Evolutionary conservation across 2,113 vertebrate species (phyloP).

Genomic region (Acanthisitta chloris): DNA sequence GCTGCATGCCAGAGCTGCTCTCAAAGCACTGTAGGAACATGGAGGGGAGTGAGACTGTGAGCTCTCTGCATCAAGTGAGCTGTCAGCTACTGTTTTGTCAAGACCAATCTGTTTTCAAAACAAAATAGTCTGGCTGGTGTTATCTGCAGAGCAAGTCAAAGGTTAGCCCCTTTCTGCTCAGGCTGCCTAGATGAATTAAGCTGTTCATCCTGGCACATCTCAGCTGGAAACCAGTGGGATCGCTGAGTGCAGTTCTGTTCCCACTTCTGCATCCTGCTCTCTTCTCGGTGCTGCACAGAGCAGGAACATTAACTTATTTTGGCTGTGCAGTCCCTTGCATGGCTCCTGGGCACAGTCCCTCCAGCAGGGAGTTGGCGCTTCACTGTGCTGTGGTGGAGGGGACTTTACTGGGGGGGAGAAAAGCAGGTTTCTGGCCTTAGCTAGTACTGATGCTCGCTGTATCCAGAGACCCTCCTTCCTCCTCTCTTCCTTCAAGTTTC

Average conservation of each 20-base stretch:
- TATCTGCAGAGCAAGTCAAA: neutral
- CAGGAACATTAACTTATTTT: rapidly evolving
- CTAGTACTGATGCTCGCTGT: neutral
- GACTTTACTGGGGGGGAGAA: neutral
- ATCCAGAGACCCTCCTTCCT: neutral
- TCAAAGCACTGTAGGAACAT: neutral
- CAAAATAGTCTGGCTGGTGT: neutral
- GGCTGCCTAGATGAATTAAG: neutral
- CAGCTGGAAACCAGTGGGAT: neutral
- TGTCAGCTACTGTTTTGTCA: neutral
- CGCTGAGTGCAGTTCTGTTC: neutral
- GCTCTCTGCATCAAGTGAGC: neutral
- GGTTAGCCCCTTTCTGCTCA: neutral
- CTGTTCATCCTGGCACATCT: neutral
- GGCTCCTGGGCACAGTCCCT: neutral
- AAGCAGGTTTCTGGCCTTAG: neutral
- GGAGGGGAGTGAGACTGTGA: neutral
- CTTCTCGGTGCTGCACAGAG: neutral
- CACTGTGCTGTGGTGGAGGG: rapidly evolving
- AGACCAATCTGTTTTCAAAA: neutral
- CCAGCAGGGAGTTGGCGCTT: neutral
- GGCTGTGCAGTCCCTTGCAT: rapidly evolving
- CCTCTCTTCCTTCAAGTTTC: neutral
- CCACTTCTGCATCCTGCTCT: neutral
- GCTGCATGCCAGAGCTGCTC: neutral